Evolutionary conservation across 2,797 vertebrate species (phyloP), one percentile per base, ranked within the genome.

Genomic region (Periophthalmus magnuspinnatus): DNA sequence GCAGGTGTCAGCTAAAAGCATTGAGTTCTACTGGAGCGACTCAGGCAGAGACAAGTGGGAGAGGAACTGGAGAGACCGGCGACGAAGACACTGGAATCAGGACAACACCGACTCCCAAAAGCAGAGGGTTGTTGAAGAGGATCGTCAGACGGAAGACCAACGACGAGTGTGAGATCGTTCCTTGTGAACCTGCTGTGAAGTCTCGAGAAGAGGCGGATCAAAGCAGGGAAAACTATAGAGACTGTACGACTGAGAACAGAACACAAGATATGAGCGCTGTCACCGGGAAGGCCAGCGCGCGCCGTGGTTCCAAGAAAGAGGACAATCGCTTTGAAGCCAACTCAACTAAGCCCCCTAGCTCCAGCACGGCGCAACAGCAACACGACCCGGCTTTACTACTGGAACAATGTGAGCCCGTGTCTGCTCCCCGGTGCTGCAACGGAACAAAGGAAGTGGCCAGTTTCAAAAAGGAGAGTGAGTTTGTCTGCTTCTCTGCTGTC

Each of bases 1-100:
- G 84, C 86, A 84, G 86, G 85, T 90, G 89, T 81, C 82, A 17
- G 84, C 87, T 86, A 86, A 88, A 90, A 87, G 85, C 69, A 81
- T 82, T 9, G 67, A 58, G 70, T 76, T 67, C 48, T 48, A 79
- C 57, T 34, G 79, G 67, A 80, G 83, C 82, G 60, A 77, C 38
- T 64, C 50, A 68, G 45, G 16, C 75, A 13, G 74, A 71, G 80
- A 71, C 78, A 81, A 83, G 80, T 76, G 83, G 68, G 32, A 69
- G 61, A 65, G 82, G 36, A 19, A 71, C 72, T 70, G 72, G 61
- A 69, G 70, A 69, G 32, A 14, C 47, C 14, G 83, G 68, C 62
- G 65, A 74, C 63, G 68, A 65, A 17, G 21, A 65, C 64, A 34
- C 67, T 28, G 47, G 45, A 19, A 34, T 41, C 64, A 69, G 80